A percentile compares a stretch with the other conserved stretches of the same genome.
Evolutionary conservation across 2,113 vertebrate species (phyloP).

Genomic region (Columbina picui): DNA sequence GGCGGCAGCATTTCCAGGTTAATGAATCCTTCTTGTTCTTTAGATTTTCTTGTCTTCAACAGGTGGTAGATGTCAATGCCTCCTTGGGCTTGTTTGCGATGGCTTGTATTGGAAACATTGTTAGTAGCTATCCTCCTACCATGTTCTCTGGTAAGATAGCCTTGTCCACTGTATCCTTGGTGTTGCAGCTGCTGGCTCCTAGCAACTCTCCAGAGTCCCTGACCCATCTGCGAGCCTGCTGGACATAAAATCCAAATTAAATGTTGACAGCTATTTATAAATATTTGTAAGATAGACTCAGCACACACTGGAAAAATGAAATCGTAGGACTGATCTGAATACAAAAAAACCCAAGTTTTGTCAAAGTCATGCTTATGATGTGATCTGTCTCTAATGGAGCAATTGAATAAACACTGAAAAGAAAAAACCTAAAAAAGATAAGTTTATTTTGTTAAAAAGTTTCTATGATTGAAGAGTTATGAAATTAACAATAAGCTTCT

Average conservation of each 20-base stretch:
- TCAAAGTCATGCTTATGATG: background rate
- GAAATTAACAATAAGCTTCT: background rate
- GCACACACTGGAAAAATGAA: background rate
- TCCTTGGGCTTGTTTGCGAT: conserved; percentile 83
- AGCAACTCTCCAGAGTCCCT: conserved; percentile 95
- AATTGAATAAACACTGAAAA: background rate
- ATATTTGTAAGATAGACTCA: background rate
- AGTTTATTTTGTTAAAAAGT: background rate
- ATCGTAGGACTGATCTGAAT: background rate
- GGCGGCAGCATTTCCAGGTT: conserved; percentile 97
- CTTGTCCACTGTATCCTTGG: conserved; percentile 85
- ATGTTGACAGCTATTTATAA: background rate
- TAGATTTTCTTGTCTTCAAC: conserved; percentile 86
- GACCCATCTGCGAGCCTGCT: conserved; percentile 92
- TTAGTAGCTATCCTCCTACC: conserved; percentile 75
- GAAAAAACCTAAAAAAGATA: background rate
- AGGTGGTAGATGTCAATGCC: conserved; percentile 93
- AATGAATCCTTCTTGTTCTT: conserved; percentile 90
- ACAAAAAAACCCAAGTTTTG: background rate
- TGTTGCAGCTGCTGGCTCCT: conserved; percentile 94
- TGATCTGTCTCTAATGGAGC: background rate
- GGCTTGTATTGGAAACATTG: conserved; percentile 56
- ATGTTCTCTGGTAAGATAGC: conserved; percentile 79
- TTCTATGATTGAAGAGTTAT: background rate
- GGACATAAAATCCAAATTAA: conserved; percentile 46